These are phyloP conservation scores for Scytalopus superciliaris DNA, from an alignment of 2,113 vertebrate species.

Conservation along the genomic window DNA sequence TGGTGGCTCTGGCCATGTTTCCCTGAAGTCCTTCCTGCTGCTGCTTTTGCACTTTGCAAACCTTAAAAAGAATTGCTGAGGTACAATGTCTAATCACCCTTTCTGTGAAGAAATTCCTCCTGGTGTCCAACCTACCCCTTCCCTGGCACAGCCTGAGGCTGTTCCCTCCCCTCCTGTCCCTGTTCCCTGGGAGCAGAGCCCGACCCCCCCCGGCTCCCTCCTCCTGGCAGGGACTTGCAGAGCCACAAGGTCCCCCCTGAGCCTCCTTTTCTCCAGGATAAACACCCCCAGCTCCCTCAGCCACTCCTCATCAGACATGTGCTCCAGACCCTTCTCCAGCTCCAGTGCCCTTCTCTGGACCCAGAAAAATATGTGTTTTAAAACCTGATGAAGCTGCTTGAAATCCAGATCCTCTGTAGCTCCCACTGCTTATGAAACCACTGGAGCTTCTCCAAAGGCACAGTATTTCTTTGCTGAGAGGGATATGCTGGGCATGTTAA, in stretches of 20 bases:
- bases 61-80: background rate
- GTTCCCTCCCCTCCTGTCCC: background rate
- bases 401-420: background rate
- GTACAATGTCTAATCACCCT: too few species aligned
- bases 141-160: background rate
- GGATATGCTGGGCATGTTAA: background rate
- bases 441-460: background rate
- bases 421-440: background rate
- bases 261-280: background rate
- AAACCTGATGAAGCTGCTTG: background rate
- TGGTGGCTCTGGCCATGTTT: background rate
- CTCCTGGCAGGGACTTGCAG: background rate
- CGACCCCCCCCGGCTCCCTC: background rate
- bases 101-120: background rate
- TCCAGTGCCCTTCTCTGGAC: fast-evolving
- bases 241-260: background rate
- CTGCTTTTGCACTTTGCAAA: background rate
- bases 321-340: background rate
- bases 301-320: background rate
- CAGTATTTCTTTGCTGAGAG: background rate
- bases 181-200: background rate
- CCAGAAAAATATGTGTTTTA: background rate
- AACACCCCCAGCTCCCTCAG: background rate
- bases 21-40: background rate
- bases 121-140: background rate